Evolutionary conservation across 1,140 invertebrate species (phyloP), one percentile per base, ranked within the genome.

Genomic region (Sipha flava): DNA sequence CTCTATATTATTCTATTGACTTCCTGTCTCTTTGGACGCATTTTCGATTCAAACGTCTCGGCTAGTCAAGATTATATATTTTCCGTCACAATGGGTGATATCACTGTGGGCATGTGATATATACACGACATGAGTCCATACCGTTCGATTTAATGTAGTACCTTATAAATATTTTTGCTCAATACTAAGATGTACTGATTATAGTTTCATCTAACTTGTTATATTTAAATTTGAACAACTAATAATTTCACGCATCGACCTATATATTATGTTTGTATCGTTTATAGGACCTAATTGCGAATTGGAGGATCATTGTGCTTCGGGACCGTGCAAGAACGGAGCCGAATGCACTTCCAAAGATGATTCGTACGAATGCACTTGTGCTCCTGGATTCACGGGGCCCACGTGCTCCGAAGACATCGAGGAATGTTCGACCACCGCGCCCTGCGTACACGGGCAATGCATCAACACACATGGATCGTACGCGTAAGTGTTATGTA

Each of bases 401-500:
- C 85, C 88, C 37, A 91, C 91, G 70, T 98, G 96, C 86, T 90
- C 90, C 66, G 91, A 94, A 79, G 95, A 98, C 86, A 92, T 97
- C 54, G 89, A 95, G 85, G 96, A 98, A 85, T 98, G 96, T 85
- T 59, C 54, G 10, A 83, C 73, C 31, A 80, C 81, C 31, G 85
- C 87, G 73, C 92, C 93, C 5, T 95, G 95, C 86, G 88, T 89
- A 82, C 90, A 94, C 82, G 93, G 93, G 54, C 87, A 87, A 77
- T 96, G 95, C 85, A 89, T 90, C 83, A 96, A 96, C 85, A 95
- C 93, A 73, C 93, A 94, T 84, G 95, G 95, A 82, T 94, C 92
- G 57, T 96, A 96, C 87, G 92, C 93, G 90, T 94, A 88, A 93
- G 91, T 83, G 31, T 9, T 66, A 23, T 66, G 6, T 47, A 70